phyloP scores from a whole-genome alignment of 1,140 invertebrate species.

The Drosophila yakuba region DNA sequence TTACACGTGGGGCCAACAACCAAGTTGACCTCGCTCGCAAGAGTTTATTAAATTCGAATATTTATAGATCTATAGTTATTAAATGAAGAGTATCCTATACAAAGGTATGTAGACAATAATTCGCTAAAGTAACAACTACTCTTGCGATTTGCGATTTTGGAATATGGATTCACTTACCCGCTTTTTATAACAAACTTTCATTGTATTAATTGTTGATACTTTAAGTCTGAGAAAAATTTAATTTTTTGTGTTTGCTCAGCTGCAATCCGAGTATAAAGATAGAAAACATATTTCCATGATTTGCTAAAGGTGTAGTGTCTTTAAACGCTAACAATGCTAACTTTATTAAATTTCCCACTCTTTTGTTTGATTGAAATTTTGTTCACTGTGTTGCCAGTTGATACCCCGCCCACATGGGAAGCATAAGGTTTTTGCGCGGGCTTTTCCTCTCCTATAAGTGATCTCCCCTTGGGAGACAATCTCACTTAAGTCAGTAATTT shows the following conservation, averaged over 20 bases:
- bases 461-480: constrained; percentile 21
- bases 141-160: too few species aligned
- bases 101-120: too few species aligned
- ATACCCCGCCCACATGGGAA: neutral
- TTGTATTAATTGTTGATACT: neutral
- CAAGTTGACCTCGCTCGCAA: too few species aligned
- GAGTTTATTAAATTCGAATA: too few species aligned
- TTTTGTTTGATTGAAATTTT: neutral
- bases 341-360: too few species aligned
- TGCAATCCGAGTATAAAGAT: constrained; percentile 20
- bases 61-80: too few species aligned
- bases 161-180: neutral
- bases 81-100: too few species aligned
- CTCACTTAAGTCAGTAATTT: constrained; percentile 37
- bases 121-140: too few species aligned
- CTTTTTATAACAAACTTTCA: neutral
- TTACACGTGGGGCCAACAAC: too few species aligned
- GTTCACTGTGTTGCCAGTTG: neutral
- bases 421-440: constrained; percentile 3
- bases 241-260: constrained; percentile 47
- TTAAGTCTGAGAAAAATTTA: neutral
- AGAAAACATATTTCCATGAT: neutral
- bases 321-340: too few species aligned
- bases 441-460: constrained; percentile 37
- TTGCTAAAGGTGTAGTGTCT: neutral